A percentile compares a stretch with the other conserved stretches of the same genome.
These are phyloP conservation scores for Trochalopteron elliotii DNA, from an alignment of 2,113 vertebrate genomes.

Conservation along the genomic window DNA sequence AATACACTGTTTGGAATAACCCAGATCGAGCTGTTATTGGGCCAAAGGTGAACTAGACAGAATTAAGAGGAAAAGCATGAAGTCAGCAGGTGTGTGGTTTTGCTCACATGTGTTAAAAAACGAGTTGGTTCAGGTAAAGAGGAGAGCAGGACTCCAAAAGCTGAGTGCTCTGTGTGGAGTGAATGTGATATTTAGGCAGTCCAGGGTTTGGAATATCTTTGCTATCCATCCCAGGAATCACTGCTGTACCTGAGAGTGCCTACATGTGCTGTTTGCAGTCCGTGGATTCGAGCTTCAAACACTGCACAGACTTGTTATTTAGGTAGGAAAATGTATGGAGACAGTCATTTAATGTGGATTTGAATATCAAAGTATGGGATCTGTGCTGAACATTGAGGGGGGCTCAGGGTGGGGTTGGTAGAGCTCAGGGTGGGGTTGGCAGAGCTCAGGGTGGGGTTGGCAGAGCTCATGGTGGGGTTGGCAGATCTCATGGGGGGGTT, in stretches of 20 bases:
- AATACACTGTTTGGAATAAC: not conserved
- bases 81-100: not conserved
- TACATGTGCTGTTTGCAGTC: fast-evolving
- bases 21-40: fast-evolving
- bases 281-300: not conserved
- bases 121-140: too few relatives aligned
- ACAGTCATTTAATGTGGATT: not conserved
- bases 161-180: too few relatives aligned
- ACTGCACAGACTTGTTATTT: fast-evolving
- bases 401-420: too few relatives aligned
- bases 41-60: not conserved
- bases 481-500: fast-evolving
- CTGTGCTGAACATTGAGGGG: fast-evolving
- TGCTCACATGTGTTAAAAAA: not conserved
- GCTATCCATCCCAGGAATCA: fast-evolving
- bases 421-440: too few relatives aligned
- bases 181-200: fast-evolving
- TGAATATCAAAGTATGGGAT: not conserved
- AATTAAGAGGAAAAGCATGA: not conserved
- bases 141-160: too few relatives aligned
- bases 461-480: not conserved
- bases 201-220: too few relatives aligned
- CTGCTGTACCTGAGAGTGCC: not conserved
- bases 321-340: fast-evolving
- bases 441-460: not conserved